Base-by-base conservation (phyloP, 2,113 vertebrate species). In the Boleophthalmus pectinirostris region DNA sequence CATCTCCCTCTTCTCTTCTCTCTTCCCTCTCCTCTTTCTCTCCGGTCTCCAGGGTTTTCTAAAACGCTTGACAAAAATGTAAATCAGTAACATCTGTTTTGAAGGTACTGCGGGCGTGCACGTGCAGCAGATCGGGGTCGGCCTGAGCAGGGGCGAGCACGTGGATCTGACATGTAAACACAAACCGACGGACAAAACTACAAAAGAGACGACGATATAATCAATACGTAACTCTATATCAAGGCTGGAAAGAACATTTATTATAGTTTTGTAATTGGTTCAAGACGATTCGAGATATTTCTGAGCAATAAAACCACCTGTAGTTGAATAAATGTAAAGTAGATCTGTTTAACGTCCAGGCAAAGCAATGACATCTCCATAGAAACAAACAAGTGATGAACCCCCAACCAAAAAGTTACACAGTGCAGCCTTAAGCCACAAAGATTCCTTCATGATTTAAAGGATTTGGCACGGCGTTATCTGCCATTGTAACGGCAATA, bases 41-140 rank as follows among this genome's bases (percentile, higher is more conserved):
- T 58, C 8, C n/a, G 16, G 25, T 70, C 81, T 71, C 81, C 35
- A 35, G 49, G 29, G 63, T 23, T 75, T 82, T 80, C 20, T 53
- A 66, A 79, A 74, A 75, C 45, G 38, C 75, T 73, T 63, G 58
- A 76, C 77, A 88, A 83, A 85, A 84, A 82, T 86, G 83, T 86
- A 78, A 88, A 90, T 88, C 74, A 87, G 78, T 80, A 86, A 86
- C 88, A 90, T 80, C 84, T 88, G 89, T n/a, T 78, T 25, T 58
- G 73, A 35, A 70, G 70, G 46, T 53, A 74, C 72, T 72, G 70
- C 68, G 73, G 81, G 78, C 35, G 69, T 68, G 68, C 84, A 78
- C 35, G 58, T 78, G 74, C 63, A 63, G 51, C 60, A 66, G 64
- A 78, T 43, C 69, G 35, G 73, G 6, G 53, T 49, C 67, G 33